Percentiles rank a stretch among this genome's conserved stretches.
Evolutionary conservation across 1,140 invertebrate species (phyloP).

Genomic region (Pentalonia nigronervosa): DNA sequence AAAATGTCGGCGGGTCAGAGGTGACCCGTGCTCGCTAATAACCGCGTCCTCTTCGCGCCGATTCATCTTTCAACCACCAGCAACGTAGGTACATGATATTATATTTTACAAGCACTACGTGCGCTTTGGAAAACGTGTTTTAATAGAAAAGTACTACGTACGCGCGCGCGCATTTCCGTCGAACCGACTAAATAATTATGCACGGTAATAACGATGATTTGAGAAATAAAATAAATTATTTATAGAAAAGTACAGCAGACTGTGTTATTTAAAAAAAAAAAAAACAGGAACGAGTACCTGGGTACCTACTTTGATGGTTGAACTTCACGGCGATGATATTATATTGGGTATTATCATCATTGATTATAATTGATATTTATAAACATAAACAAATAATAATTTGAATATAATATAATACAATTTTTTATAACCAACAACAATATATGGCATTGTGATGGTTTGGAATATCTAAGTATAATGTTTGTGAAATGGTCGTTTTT

Average conservation of each 20-base stretch:
- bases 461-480: neutral
- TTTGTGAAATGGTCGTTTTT: neutral
- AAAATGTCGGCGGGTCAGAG: constrained; percentile 45
- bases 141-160: neutral
- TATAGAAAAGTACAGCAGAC: neutral
- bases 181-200: neutral
- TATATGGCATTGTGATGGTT: neutral
- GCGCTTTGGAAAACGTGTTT: neutral
- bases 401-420: too few species aligned
- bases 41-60: constrained; percentile 48
- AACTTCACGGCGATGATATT: neutral
- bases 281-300: neutral
- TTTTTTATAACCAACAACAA: too few species aligned
- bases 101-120: neutral
- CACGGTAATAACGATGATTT: neutral
- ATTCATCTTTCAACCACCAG: constrained; percentile 23
- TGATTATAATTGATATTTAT: neutral
- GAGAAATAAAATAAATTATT: neutral
- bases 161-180: neutral
- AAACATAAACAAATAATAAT: neutral
- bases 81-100: neutral
- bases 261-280: neutral
- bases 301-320: neutral
- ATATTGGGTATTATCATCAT: neutral
- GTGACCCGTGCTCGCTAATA: constrained; percentile 37